phyloP scores from a whole-genome alignment of 2,797 vertebrate species.

The Bradypus variegatus region DNA sequence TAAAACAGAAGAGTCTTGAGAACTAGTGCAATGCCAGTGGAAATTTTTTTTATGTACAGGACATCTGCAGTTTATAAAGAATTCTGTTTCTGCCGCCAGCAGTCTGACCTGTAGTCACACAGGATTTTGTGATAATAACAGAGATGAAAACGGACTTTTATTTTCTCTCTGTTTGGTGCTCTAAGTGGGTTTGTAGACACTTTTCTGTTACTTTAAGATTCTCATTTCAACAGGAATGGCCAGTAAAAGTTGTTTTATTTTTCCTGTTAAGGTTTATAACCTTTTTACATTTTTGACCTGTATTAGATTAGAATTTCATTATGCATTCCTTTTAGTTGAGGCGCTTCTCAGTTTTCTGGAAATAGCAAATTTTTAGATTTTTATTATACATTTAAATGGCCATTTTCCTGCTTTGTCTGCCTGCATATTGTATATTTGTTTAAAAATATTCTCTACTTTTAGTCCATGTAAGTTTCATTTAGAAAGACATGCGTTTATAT shows the following conservation, averaged over 20 bases:
- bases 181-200: slow-evolving; percentile 83
- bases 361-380: slow-evolving; percentile 81
- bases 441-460: slow-evolving; percentile 81
- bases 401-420: slow-evolving; percentile 82
- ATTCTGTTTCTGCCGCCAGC: slow-evolving; percentile 82
- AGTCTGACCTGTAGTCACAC: slow-evolving; percentile 79
- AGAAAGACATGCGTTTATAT: slow-evolving; percentile 78
- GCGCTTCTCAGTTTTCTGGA: slow-evolving; percentile 83
- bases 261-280: slow-evolving; percentile 92
- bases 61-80: slow-evolving; percentile 80
- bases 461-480: slow-evolving; percentile 83
- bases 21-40: slow-evolving; percentile 76
- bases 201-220: slow-evolving; percentile 84
- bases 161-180: slow-evolving; percentile 87
- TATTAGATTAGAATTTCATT: slow-evolving; percentile 88
- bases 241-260: slow-evolving; percentile 86
- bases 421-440: slow-evolving; percentile 86
- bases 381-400: slow-evolving; percentile 78
- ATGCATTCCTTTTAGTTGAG: slow-evolving; percentile 96
- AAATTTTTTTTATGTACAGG: slow-evolving; percentile 76
- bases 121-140: slow-evolving; percentile 81
- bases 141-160: slow-evolving; percentile 78
- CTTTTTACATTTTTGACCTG: slow-evolving; percentile 83
- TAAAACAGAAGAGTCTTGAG: slow-evolving; percentile 81
- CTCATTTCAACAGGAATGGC: slow-evolving; percentile 89